Evolutionary conservation across 2,113 vertebrate species (phyloP).

Genomic region (Aptenodytes forsteri): DNA sequence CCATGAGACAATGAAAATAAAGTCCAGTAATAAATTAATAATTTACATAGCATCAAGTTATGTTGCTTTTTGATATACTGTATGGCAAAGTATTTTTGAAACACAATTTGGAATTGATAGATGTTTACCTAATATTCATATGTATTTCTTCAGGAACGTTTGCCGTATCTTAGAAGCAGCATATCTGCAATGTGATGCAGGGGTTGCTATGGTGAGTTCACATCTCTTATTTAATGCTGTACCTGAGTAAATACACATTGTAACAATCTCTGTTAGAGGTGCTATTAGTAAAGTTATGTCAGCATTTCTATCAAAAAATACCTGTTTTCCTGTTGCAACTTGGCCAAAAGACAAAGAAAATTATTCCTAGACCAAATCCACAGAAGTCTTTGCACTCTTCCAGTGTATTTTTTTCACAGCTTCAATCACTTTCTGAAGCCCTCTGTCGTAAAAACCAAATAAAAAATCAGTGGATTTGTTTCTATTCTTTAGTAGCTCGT

Average conservation of each 20-base stretch:
- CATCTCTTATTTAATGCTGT: constrained; percentile 60
- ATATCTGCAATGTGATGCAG: constrained; percentile 32
- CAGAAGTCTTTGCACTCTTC: not conserved
- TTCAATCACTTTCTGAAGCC: not conserved
- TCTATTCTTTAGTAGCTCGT: not conserved
- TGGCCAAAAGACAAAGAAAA: not conserved
- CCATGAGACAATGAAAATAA: not conserved
- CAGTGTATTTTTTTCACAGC: not conserved
- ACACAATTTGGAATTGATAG: not conserved
- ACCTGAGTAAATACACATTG: constrained; percentile 63
- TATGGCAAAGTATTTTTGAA: not conserved
- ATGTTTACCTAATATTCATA: constrained; percentile 20
- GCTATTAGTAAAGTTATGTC: constrained; percentile 24
- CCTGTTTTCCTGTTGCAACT: constrained; percentile 29
- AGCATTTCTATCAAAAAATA: constrained; percentile 54
- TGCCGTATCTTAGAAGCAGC: constrained; percentile 58
- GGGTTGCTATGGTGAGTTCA: constrained; percentile 62
- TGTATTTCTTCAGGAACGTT: constrained; percentile 34
- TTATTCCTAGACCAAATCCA: not conserved
- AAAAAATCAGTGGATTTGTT: not conserved
- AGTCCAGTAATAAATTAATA: not conserved
- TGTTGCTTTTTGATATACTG: not conserved
- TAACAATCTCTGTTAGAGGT: not conserved
- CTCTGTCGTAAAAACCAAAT: not conserved
- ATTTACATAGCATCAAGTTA: not conserved